Conservation (phyloP, 2,888 invertebrate species). For the Trachelus tabidus region DNA sequence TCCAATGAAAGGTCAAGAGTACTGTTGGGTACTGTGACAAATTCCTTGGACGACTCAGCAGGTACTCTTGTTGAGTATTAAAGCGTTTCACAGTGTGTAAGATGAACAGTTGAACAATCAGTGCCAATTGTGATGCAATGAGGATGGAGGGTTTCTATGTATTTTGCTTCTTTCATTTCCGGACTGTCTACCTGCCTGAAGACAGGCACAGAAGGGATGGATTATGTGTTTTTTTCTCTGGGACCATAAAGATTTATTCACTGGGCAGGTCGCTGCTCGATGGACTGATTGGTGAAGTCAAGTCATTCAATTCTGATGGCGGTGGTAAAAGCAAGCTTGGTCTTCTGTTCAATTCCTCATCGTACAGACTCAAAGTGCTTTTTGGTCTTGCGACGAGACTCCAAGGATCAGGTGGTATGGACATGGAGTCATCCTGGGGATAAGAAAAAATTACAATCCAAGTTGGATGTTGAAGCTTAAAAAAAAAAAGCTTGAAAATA, state of each 20-base stretch:
- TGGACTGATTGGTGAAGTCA: slow-evolving; percentile 53
- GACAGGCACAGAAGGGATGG: not conserved
- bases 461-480: not conserved
- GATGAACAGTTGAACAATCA: not conserved
- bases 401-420: slow-evolving; percentile 53
- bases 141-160: not conserved
- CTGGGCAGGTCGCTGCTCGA: slow-evolving; percentile 56
- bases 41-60: not conserved
- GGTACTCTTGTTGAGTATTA: not conserved
- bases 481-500: not conserved
- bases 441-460: not conserved
- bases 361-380: slow-evolving; percentile 55
- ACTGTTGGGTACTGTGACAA: not conserved
- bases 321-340: slow-evolving; percentile 55
- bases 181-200: not conserved
- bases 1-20: not conserved
- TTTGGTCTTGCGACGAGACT: slow-evolving; percentile 49
- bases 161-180: not conserved
- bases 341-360: slow-evolving; percentile 51
- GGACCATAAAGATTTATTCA: slow-evolving; percentile 37
- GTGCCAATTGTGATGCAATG: not conserved
- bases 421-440: slow-evolving; percentile 47
- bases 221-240: not conserved
- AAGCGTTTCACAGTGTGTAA: not conserved
- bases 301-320: slow-evolving; percentile 48